These are phyloP conservation scores for Mylabris sibirica DNA, from an alignment of 2,888 invertebrate species.

Conservation along the genomic window DNA sequence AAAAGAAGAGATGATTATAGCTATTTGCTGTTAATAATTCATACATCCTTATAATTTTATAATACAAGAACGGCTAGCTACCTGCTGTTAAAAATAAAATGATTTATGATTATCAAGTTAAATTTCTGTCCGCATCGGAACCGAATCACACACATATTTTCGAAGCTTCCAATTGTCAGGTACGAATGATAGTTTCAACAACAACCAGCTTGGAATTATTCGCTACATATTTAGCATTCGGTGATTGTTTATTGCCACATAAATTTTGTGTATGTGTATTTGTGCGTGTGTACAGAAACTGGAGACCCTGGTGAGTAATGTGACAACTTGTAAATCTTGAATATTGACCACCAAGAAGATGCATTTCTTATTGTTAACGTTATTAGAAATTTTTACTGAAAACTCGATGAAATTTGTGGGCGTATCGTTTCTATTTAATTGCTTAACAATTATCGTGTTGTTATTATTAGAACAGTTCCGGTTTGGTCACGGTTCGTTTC, in stretches of 20 bases:
- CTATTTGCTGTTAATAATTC: constrained; percentile 1
- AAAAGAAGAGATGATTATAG: not conserved
- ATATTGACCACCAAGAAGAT: constrained; percentile 44
- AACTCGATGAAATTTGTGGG: not conserved
- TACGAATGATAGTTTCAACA: constrained; percentile 29
- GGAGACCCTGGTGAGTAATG: constrained; percentile 47
- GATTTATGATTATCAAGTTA: constrained; percentile 1
- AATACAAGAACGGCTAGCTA: not conserved
- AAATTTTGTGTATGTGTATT: constrained; percentile 40
- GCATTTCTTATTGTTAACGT: not conserved
- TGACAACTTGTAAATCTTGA: constrained; percentile 52
- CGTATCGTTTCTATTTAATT: not conserved
- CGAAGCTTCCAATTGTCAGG: constrained; percentile 7
- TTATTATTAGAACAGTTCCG: constrained; percentile 16
- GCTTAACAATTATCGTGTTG: constrained; percentile 12
- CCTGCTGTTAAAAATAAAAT: constrained; percentile 11
- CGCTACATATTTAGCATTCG: constrained; percentile 47
- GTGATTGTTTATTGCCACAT: constrained; percentile 48
- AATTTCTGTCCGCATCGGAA: constrained; percentile 1
- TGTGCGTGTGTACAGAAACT: constrained; percentile 36
- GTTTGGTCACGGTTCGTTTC: constrained; percentile 28
- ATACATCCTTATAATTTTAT: constrained; percentile 8
- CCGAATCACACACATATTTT: constrained; percentile 4
- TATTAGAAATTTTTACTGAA: not conserved
- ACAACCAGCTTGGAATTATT: constrained; percentile 20